Evolutionary conservation across 2,888 invertebrate species (phyloP), one percentile per base, ranked within the genome.

Genomic region (Meteorus cinctellus): DNA sequence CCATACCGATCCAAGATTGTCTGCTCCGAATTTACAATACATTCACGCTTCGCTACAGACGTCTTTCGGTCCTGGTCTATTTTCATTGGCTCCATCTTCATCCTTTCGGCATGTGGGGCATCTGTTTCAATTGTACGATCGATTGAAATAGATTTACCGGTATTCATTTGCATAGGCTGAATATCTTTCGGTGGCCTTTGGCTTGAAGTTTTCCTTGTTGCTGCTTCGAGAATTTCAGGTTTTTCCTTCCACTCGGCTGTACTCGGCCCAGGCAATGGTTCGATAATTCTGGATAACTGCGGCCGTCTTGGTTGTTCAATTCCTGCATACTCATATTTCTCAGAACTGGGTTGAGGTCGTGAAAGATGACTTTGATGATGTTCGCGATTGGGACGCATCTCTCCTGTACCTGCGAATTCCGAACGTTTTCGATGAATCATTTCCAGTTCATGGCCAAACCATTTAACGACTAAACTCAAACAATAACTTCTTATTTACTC

Each of bases 241-340:
- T 81, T 84, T 51, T 82, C 85, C 27, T 84, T 87, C 88, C 88
- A 87, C 29, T 87, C 86, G 14, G 80, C 74, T 14, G 80, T 79
- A 75, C 86, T 88, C 16, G 88, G 86, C 31, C 86, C 87, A 31
- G 88, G 88, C 63, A 89, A 78, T 0, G 89, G 88, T 75, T 89
- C 89, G 45, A 89, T 89, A 78, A 88, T 87, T 80, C 84, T 85
- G 0, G 85, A 80, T 0, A 80, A 41, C 45, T 84, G 84, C 0
- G 81, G 74, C 55, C 80, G 82, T 71, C 82, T 84, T 4, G 80
- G 82, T 12, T 77, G 68, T 31, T 81, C 86, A 12, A 48, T 4
- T 14, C 75, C 59, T 4, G 78, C 80, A 14, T 48, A 78, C 34
- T 81, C 80, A 31, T 67, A 19, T 5, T 60, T 19, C 2, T 84